Evolutionary conservation across 2,113 vertebrate species (phyloP), one percentile per base, ranked within the genome.

Genomic region (Tautogolabrus adspersus): DNA sequence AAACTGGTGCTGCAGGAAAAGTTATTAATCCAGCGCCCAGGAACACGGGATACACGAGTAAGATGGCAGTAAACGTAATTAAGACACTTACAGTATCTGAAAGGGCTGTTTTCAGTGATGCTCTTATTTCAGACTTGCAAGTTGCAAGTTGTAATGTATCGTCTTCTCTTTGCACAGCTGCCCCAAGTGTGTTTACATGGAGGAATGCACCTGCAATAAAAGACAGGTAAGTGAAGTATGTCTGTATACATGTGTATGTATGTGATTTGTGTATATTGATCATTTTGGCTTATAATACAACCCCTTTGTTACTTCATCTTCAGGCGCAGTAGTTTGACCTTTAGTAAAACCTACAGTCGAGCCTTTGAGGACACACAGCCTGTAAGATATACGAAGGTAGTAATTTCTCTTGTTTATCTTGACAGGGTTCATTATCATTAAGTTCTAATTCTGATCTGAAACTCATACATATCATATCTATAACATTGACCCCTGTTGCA

Each of bases 101-200:
- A 34, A 34, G 30, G 6, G 30, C 6, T 34, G 30, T 34, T 34
- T 34, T 34, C 30, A 54, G 57, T 18, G 7, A 30, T 37, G 38
- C 21, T 58, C 10, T 44, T 26, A 15, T 56, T 56, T 18, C 6
- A 23, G 7, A 37, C 38, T 8, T 40, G 38, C 38, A n/a, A n/a
- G n/a, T n/a, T n/a, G n/a, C 26, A 47, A 22, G 21, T 46, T 18
- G 0, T 1, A 13, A 34, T 57, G 3, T 59, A 52, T 62, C 5
- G 66, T 38, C 69, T 3, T 55, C 62, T 37, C 72, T 6, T 54
- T 70, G 22, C 30, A 22, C 83, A 95, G 94, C 90, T 46, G 66
- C 83, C 26, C 81, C 91, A 12, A 85, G 40, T 76, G 38, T 87
- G 15, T 91, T 93, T 54, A 51, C 90, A 46, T 93, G 93, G 93